Evolutionary conservation across 2,888 invertebrate genomes (phyloP).

Genomic region (Globia sparganii): DNA sequence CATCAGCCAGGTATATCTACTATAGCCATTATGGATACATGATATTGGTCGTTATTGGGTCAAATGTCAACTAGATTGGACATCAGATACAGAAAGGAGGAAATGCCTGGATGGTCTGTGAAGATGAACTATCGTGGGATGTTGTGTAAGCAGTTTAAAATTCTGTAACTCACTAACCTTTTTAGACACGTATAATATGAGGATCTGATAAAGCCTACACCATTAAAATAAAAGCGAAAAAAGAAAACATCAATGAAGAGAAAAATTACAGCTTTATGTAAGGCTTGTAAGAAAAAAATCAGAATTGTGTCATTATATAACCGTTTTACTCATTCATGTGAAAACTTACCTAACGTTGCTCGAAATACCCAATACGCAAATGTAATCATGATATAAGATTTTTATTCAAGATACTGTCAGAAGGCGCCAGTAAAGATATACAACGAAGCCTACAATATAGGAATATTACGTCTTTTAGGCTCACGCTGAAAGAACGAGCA

Average conservation of each 20-base stretch:
- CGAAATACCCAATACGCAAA: conserved; percentile 65
- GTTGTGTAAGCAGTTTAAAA: not conserved
- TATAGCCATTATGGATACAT: not conserved
- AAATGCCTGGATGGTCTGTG: not conserved
- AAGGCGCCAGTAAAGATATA: conserved; percentile 61
- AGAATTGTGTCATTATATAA: conserved; percentile 21
- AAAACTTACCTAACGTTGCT: conserved; percentile 37
- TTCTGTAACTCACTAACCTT: conserved; percentile 8
- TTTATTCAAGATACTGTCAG: conserved; percentile 66
- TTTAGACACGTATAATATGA: not conserved
- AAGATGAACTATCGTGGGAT: conserved; percentile 2
- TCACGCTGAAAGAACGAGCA: conserved; percentile 8
- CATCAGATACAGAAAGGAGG: not conserved
- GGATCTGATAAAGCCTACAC: not conserved
- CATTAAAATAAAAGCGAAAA: not conserved
- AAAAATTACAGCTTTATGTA: not conserved
- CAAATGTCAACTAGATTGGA: not conserved
- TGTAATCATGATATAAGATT: conserved; percentile 69
- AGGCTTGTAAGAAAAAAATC: not conserved
- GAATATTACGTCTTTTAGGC: conserved; percentile 38
- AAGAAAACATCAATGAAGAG: not conserved
- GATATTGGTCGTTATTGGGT: not conserved
- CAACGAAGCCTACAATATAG: conserved; percentile 47
- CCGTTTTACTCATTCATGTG: conserved; percentile 50
- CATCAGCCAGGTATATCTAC: not conserved